Percentiles rank a stretch among this genome's conserved stretches.
Evolutionary conservation across 2,888 invertebrate species (phyloP).

Genomic region (Pammene fasciana): DNA sequence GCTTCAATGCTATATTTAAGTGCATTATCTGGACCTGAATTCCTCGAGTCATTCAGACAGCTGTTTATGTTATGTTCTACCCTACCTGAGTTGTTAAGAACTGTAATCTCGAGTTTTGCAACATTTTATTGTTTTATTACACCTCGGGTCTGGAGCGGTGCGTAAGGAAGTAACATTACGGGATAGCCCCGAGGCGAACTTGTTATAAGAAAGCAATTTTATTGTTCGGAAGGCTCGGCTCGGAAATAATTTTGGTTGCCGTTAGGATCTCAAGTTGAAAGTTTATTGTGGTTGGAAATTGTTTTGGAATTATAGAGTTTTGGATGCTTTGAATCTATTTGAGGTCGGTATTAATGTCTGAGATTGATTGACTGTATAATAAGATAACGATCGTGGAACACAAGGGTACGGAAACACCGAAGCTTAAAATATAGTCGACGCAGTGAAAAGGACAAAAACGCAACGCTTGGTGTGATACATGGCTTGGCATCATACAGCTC

Average conservation of each 20-base stretch:
- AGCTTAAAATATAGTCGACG: neutral
- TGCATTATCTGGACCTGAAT: conserved; percentile 49
- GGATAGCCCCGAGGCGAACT: conserved; percentile 58
- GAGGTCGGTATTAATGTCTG: conserved; percentile 33
- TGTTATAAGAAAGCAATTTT: conserved; percentile 72
- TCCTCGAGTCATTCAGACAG: conserved; percentile 48
- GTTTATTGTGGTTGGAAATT: conserved; percentile 59
- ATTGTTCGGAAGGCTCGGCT: conserved; percentile 63
- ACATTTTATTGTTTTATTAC: conserved; percentile 71
- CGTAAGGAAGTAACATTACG: conserved; percentile 63
- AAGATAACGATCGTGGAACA: conserved; percentile 26
- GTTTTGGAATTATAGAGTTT: conserved; percentile 42
- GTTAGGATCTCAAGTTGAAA: conserved; percentile 62
- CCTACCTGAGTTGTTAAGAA: conserved; percentile 53
- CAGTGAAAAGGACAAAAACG: neutral
- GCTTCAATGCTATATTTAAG: conserved; percentile 49
- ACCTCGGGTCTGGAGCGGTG: conserved; percentile 50
- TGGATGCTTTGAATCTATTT: conserved; percentile 39
- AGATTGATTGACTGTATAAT: conserved; percentile 36
- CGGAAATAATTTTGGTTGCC: conserved; percentile 65
- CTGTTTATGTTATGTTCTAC: conserved; percentile 52
- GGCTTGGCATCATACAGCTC: too few species aligned
- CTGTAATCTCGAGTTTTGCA: conserved; percentile 63
- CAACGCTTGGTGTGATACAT: neutral
- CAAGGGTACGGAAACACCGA: neutral